Evolutionary conservation across 2,113 vertebrate species (phyloP).

Genomic region (Neopipo cinnamomea): DNA sequence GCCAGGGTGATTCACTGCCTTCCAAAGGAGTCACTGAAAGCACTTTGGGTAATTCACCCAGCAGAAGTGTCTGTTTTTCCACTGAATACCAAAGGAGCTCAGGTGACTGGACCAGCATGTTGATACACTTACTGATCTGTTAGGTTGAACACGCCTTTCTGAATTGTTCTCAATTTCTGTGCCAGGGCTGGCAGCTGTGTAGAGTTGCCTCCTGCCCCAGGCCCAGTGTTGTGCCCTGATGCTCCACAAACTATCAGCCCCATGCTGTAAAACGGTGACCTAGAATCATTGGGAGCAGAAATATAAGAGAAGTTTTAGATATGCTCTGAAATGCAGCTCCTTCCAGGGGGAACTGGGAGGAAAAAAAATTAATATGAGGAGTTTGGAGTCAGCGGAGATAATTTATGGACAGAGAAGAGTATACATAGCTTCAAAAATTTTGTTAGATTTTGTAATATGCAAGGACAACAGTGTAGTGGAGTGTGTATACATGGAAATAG

Average conservation of each 20-base stretch:
- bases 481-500: slow-evolving; percentile 41
- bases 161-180: neutral
- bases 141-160: neutral
- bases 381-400: neutral
- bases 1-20: neutral
- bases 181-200: neutral
- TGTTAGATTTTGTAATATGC: slow-evolving; percentile 11
- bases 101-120: too few relatives aligned
- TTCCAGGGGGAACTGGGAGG: neutral
- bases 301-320: neutral
- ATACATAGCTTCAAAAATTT: slow-evolving; percentile 10
- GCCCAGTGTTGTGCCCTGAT: neutral
- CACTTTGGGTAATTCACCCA: neutral
- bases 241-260: neutral
- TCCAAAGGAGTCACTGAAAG: neutral
- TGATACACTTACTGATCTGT: neutral
- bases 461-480: neutral
- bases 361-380: neutral
- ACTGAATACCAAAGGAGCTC: neutral
- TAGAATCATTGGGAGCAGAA: neutral
- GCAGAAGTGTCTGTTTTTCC: neutral
- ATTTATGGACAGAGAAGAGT: slow-evolving; percentile 15
- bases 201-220: neutral
- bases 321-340: neutral
- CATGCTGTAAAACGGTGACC: neutral